Evolutionary conservation across 2,797 vertebrate species (phyloP), one percentile per base, ranked within the genome.

Genomic region (Mus caroli): DNA sequence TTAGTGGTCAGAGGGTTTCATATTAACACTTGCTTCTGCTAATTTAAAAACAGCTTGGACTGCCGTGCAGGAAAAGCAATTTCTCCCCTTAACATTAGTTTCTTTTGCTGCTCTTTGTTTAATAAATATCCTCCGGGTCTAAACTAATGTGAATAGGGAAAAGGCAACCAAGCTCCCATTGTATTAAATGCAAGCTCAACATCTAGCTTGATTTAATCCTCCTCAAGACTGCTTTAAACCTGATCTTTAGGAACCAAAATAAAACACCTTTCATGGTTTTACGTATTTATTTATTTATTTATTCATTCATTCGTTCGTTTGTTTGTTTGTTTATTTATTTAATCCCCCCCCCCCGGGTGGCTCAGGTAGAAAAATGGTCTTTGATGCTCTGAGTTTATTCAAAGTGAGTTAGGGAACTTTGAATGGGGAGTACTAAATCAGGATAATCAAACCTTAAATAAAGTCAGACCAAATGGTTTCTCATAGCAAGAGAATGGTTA

Each of bases 1-100:
- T 97, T 97, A 96, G 89, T 95, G 95, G 95, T 97, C 91, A 92
- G 20, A 97, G 91, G 73, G 85, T 89, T 98, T 98, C 89, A 90
- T 95, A 95, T 96, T 92, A 98, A 97, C 77, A 96, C 95, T 98
- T 98, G 97, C 90, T 96, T 96, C 84, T 97, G 93, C 94, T 98
- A 96, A 97, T 93, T 73, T 97, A 96, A 98, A 98, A 98, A 96
- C 84, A 96, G 95, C 97, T 62, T 93, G 92, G 96, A 94, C 69
- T 15, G 94, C 84, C 89, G 71, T 24, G 87, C 84, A 92, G 82
- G 90, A 97, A 98, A 96, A 96, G 97, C 98, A 98, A 97, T 98
- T 97, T 88, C 93, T 97, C 96, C 69, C 96, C 94, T 96, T 80
- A 90, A 75, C 80, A 92, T 97, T 96, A 97, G 97, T 90, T 88